A percentile compares a stretch with the other conserved stretches of the same genome.
Evolutionary conservation across 2,113 vertebrate genomes (phyloP).

Genomic region (Vombatus ursinus): DNA sequence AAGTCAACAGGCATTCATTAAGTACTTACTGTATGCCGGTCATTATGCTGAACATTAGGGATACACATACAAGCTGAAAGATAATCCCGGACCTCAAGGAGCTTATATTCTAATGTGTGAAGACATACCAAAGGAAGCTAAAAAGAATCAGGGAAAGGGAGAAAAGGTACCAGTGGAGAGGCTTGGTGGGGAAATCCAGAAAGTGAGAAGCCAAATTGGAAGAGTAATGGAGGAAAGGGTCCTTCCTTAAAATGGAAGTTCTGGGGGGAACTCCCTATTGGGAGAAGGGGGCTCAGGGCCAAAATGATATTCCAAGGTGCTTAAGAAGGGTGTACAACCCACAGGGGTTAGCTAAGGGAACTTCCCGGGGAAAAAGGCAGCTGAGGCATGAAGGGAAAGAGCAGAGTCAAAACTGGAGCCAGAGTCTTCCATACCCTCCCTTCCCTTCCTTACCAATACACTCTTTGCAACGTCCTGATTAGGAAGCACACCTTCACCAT

Average conservation of each 20-base stretch:
- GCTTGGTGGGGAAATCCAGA: not conserved
- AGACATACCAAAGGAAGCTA: not conserved
- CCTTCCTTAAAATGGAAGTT: not conserved
- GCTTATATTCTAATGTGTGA: not conserved
- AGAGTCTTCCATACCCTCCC: not conserved
- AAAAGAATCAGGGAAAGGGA: not conserved
- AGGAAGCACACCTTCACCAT: not conserved
- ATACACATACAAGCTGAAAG: no score
- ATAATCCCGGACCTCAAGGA: not conserved
- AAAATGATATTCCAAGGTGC: not conserved
- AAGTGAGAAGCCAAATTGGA: not conserved
- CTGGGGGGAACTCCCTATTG: not conserved
- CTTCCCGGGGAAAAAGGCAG: not conserved
- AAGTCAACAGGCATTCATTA: not conserved
- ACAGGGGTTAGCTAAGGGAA: not conserved
- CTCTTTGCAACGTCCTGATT: no score
- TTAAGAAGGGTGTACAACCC: not conserved
- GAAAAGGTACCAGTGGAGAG: not conserved
- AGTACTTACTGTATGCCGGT: not conserved
- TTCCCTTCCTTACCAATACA: not conserved
- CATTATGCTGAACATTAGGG: not conserved
- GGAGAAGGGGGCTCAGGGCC: not conserved
- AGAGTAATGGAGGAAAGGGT: not conserved
- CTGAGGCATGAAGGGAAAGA: not conserved
- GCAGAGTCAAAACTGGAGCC: not conserved